A percentile compares a stretch with the other conserved stretches of the same genome.
These are phyloP conservation scores for Chesias legatella DNA, from an alignment of 2,888 invertebrate genomes.

Conservation along the genomic window DNA sequence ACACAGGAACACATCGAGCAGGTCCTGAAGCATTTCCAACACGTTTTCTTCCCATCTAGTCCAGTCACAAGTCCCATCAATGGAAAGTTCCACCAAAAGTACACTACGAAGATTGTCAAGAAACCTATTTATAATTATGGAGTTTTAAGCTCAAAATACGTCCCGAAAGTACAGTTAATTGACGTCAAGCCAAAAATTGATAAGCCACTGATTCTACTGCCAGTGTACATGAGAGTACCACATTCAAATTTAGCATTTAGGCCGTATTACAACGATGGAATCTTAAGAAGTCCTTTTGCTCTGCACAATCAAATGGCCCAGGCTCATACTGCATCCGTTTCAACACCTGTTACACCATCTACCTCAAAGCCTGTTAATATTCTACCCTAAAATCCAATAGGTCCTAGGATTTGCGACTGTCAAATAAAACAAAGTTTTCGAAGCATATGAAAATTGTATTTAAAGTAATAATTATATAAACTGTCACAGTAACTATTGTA, in stretches of 20 bases:
- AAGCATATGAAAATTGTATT: slow-evolving; percentile 71
- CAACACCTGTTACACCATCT: slow-evolving; percentile 1
- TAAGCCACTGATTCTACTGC: slow-evolving; percentile 44
- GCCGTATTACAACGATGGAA: slow-evolving; percentile 32
- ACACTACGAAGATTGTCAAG: slow-evolving; percentile 22
- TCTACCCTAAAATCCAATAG: slow-evolving; percentile 1
- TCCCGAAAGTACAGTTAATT: slow-evolving; percentile 47
- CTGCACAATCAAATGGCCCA: slow-evolving; percentile 26
- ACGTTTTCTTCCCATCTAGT: slow-evolving; percentile 35
- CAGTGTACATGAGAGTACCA: slow-evolving; percentile 50
- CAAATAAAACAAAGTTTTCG: slow-evolving; percentile 37
- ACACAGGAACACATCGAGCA: slow-evolving; percentile 33
- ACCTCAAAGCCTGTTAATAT: slow-evolving; percentile 1
- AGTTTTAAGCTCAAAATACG: slow-evolving; percentile 38
- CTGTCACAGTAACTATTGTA: slow-evolving; percentile 72
- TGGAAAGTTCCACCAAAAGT: not conserved
- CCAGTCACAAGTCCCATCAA: slow-evolving; percentile 4
- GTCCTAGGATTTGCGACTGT: not conserved
- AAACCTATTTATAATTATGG: slow-evolving; percentile 48
- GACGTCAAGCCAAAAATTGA: slow-evolving; percentile 40
- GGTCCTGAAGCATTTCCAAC: slow-evolving; percentile 42
- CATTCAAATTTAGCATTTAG: slow-evolving; percentile 23
- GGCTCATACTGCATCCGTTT: slow-evolving; percentile 9
- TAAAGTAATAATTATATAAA: slow-evolving; percentile 52
- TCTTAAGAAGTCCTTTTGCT: slow-evolving; percentile 31